Base-by-base conservation (phyloP, 1,140 invertebrate species). In the Caenorhabditis brenneri region DNA sequence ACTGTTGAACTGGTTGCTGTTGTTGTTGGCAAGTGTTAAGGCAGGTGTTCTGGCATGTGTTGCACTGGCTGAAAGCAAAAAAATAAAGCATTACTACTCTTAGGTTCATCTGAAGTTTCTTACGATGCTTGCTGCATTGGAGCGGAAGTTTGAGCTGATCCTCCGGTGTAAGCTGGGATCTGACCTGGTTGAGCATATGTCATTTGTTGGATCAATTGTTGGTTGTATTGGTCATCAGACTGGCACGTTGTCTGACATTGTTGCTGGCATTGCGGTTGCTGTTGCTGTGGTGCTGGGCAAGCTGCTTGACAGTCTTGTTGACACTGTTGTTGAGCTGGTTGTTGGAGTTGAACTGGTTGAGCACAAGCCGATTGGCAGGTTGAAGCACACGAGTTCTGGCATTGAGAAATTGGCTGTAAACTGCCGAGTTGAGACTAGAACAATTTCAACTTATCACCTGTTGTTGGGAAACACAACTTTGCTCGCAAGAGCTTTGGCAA, bases 111-210 rank as follows among this genome's bases (percentile, higher is more conserved):
- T 42, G 5, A 42, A 42, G 12, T 5, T 5, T 42, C 39, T 42
- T 42, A 42, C 39, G 39, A 42, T 1, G 22, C 22, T 12, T 74
- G 65, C 24, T 74, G 65, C 3, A 7, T 2, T 42, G 65, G 36
- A 24, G 65, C 65, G 2, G 65, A 4, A 7, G 27, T 24, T 15
- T 42, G 29, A n/a, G 5, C n/a, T 16, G 65, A 74, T 42, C 33
- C 29, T 46, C 65, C 65, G 4, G 65, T 74, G 29, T 74, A 74
- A 1, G 65, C 19, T 42, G 65, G 65, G 22, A 74, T 74, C 15
- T 74, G 65, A 42, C 65, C 65, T 74, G 65, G 65, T n/a, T 74
- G 65, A 74, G 65, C 65, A n/a, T 74, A 74, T 12, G 65, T 74
- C 36, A 33, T 31, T 24, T 74, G 65, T 24, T 74, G 36, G n/a